Evolutionary conservation across 2,888 invertebrate species (phyloP).

Genomic region (Leptogaster cylindrica): DNA sequence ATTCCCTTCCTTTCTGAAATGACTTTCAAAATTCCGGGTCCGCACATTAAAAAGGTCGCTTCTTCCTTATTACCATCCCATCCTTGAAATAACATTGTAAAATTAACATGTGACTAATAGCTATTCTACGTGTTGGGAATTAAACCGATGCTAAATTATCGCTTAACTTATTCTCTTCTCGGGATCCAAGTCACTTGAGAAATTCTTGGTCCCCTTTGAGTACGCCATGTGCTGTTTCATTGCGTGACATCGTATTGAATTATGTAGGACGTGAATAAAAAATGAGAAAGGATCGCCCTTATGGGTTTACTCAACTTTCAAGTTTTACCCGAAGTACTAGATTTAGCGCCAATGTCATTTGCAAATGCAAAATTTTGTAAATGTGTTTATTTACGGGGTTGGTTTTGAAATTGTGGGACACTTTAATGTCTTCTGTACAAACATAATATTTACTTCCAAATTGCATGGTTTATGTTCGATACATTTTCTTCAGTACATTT

Average conservation of each 20-base stretch:
- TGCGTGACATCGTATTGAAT: slow-evolving; percentile 33
- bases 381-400: no score
- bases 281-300: no score
- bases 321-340: no score
- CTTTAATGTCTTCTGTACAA: no score
- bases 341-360: no score
- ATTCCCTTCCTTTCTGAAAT: not conserved
- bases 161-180: not conserved
- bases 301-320: no score
- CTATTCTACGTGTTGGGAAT: slow-evolving; percentile 29
- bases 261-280: slow-evolving; percentile 13
- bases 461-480: no score
- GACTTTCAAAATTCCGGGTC: slow-evolving; percentile 20
- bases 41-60: not conserved
- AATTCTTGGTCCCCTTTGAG: slow-evolving; percentile 2
- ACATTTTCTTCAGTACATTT: no score
- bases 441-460: no score
- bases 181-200: slow-evolving; percentile 15
- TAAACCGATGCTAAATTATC: slow-evolving; percentile 28
- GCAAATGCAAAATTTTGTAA: no score
- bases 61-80: not conserved
- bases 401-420: no score
- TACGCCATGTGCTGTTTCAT: not conserved
- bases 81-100: slow-evolving; percentile 8
- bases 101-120: slow-evolving; percentile 38